Evolutionary conservation across 2,113 vertebrate species (phyloP), one percentile per base, ranked within the genome.

Genomic region (Poeciliopsis prolifica): DNA sequence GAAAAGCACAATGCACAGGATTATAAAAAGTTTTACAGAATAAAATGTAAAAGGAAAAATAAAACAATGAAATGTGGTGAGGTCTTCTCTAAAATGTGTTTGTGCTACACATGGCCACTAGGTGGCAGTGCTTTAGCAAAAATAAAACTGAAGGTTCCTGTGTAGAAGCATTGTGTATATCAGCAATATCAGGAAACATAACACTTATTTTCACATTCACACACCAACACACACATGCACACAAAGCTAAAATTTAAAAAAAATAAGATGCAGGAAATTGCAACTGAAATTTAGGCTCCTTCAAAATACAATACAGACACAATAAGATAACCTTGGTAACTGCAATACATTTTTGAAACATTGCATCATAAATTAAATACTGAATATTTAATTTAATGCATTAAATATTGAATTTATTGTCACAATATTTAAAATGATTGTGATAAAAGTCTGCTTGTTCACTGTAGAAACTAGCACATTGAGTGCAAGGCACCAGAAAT

Each of bases 111-210:
- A 19, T 1, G 3, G 19, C 88, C 92, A 89, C 78, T 70, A 87
- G 91, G 69, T 72, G 88, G 89, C 85, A 83, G 76, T 76, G 8
- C 19, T 72, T 73, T 31, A 19, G 15, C 80, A 89, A 51, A 35
- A 72, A 82, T 89, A 68, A 68, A 6, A 14, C 35, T 26, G 11
- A 61, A 61, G 22, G n/a, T 42, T n/a, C 15, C 17, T 2, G 14
- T 51, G 40, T 61, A 15, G 37, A 67, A 68, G 54, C 51, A 31
- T 5, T 40, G 5, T 40, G 37, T 42, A 9, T 15, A 8, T 42
- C 51, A n/a, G 22, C 51, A 58, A n/a, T n/a, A 54, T 9, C 2
- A 58, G 22, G 7, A 58, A 22, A 22, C 10, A n/a, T 24, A n/a
- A n/a, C 3, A 58, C 2, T 58, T 58, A 58, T n/a, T 58, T 58